A percentile compares a stretch with the other conserved stretches of the same genome.
Conservation (phyloP, 2,888 invertebrate species). For the Leptodirus hochenwartii region DNA sequence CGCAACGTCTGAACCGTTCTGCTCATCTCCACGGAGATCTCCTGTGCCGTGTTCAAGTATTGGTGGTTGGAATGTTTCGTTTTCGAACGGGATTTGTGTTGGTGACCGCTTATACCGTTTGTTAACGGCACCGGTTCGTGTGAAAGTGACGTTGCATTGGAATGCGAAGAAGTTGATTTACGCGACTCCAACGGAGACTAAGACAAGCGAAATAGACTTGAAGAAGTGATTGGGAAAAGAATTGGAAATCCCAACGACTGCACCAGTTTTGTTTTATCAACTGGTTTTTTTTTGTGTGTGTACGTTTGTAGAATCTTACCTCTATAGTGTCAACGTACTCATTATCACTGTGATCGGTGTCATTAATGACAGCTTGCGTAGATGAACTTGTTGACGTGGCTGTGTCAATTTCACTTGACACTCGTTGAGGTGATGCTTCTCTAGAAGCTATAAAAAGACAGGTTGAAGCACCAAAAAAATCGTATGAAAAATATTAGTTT, state of each 20-base stretch:
- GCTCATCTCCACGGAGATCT: constrained; percentile 30
- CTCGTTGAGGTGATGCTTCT: constrained; percentile 47
- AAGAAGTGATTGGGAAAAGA: constrained; percentile 4
- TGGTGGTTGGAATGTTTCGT: constrained; percentile 13
- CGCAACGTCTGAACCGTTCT: constrained; percentile 30
- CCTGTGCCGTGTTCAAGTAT: constrained; percentile 14
- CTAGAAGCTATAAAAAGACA: constrained; percentile 34
- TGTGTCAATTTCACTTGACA: constrained; percentile 20
- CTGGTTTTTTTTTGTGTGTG: too few relatives aligned
- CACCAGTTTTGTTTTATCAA: too few relatives aligned
- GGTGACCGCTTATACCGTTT: constrained; percentile 15
- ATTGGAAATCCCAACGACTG: neutral
- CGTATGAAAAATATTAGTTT: neutral
- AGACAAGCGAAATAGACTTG: too few relatives aligned
- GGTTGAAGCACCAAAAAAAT: neutral
- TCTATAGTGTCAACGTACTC: constrained; percentile 71
- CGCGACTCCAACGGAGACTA: too few relatives aligned
- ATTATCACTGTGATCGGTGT: constrained; percentile 53
- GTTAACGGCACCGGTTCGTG: constrained; percentile 12
- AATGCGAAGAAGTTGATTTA: too few relatives aligned
- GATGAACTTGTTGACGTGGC: constrained; percentile 16
- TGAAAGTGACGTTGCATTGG: constrained; percentile 5
- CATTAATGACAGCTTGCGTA: constrained; percentile 15
- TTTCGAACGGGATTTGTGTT: constrained; percentile 19
- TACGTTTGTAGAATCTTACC: constrained; percentile 30